phyloP scores from a whole-genome alignment of 1,140 invertebrate genomes.

The Bombus waltoni region DNA sequence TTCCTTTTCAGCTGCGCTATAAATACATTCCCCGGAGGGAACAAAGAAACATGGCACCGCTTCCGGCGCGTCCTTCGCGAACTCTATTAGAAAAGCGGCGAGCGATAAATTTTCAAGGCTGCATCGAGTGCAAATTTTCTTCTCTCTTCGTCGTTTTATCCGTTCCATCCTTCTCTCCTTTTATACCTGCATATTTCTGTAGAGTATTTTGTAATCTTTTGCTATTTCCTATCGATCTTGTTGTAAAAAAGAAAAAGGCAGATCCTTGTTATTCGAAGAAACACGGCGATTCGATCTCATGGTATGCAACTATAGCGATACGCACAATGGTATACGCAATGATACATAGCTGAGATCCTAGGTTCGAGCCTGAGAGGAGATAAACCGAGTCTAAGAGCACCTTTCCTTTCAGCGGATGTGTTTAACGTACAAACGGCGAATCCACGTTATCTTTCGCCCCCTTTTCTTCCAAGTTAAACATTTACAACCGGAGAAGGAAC shows the following conservation, averaged over 20 bases:
- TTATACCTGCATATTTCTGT: neutral
- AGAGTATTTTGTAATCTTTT: neutral
- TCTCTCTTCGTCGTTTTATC: neutral
- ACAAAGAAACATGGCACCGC: slow-evolving; percentile 20
- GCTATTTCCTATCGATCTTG: neutral
- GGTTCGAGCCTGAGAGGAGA: neutral
- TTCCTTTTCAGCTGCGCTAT: slow-evolving; percentile 30
- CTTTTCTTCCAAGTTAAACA: slow-evolving; percentile 31
- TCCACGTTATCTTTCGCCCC: neutral
- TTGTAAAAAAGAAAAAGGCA: neutral
- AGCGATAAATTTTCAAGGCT: neutral
- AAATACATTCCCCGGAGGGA: neutral
- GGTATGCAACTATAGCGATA: neutral
- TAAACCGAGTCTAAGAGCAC: slow-evolving; percentile 2
- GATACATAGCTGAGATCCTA: too few relatives aligned
- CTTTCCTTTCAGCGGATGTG: slow-evolving; percentile 8
- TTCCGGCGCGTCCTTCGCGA: slow-evolving; percentile 15
- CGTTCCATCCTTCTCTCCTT: neutral
- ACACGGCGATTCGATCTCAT: neutral
- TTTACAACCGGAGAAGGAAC: neutral
- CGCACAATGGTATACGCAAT: neutral
- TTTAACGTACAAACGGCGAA: neutral
- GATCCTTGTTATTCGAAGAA: neutral
- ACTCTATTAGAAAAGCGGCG: slow-evolving; percentile 28
- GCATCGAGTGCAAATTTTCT: neutral